Evolutionary conservation across 2,888 invertebrate species (phyloP).

Genomic region (Acleris holmiana): DNA sequence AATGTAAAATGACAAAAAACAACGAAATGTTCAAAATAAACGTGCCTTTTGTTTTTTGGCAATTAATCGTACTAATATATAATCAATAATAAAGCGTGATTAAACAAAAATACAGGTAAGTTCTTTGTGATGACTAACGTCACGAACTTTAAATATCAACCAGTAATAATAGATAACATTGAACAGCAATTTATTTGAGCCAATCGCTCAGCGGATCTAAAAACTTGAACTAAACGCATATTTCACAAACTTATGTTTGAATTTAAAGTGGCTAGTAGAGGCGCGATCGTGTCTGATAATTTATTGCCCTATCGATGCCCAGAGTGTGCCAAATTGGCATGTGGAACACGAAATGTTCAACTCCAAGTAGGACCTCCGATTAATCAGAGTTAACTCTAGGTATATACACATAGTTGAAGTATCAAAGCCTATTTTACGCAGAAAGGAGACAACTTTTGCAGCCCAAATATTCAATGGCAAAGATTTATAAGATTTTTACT

Average conservation of each 20-base stretch:
- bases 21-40: too few species aligned
- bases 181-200: conserved; percentile 2
- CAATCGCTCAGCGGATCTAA: conserved; percentile 8
- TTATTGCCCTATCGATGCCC: conserved; percentile 22
- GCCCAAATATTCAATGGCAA: too few species aligned
- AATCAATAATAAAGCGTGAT: neutral
- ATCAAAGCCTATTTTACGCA: too few species aligned
- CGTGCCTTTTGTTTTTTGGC: too few species aligned
- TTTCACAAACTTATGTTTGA: conserved; percentile 16
- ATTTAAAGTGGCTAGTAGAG: conserved; percentile 18
- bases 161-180: conserved; percentile 16
- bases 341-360: conserved; percentile 9
- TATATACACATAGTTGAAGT: too few species aligned
- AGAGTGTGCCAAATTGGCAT: conserved; percentile 32
- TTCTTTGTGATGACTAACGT: conserved; percentile 1
- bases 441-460: too few species aligned
- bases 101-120: neutral
- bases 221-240: conserved; percentile 17
- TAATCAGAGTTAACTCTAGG: neutral
- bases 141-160: conserved; percentile 9
- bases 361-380: conserved; percentile 1
- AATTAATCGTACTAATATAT: too few species aligned
- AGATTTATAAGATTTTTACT: too few species aligned
- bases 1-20: too few species aligned
- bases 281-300: conserved; percentile 19